Base-by-base conservation (phyloP, 2,888 invertebrate genomes). In the Emmelina monodactyla region DNA sequence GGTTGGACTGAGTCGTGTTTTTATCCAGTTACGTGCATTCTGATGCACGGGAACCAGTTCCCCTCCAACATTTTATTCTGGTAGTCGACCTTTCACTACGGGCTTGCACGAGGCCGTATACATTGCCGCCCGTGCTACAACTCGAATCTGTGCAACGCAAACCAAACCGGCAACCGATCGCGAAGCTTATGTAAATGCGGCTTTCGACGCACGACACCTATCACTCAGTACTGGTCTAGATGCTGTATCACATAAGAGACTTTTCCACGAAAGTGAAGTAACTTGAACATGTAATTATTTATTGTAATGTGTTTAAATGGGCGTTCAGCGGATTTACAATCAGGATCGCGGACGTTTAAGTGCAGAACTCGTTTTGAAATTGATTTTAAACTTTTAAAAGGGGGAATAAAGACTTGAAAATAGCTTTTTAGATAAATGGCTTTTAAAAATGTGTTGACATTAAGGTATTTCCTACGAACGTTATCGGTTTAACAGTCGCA, bases 11-110 rank as follows among this genome's bases (percentile, higher is more conserved):
- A 58, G 55, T 61, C 58, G 62, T 70, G 73, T 76, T 76, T 75
- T 75, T 73, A 67, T 76, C 73, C 75, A 71, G 69, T 72, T 68
- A 72, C 75, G 71, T 71, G 66, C 72, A 75, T 75, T 75, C 75
- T 76, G 71, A 70, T 61, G 70, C 66, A 62, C 61, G 62, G 69
- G 59, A 78, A 78, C 76, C 76, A 68, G 76, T 78, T 76, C 62
- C 53, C 59, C 56, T 58, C 61, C 54, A 63, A 61, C 63, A 67
- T 65, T 63, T 62, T 59, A 60, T 62, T 67, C 62, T 64, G 58
- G 58, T 55, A 55, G 55, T 49, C 66, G 53, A 62, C 75, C 75
- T 75, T 76, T 76, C 75, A 73, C 73, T 69, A 61, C 57, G 60
- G 59, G 59, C 53, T 58, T 58, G 60, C 54, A 55, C 58, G 62